Evolutionary conservation across 2,888 invertebrate genomes (phyloP), one percentile per base, ranked within the genome.

Genomic region (Byasa hedistus): DNA sequence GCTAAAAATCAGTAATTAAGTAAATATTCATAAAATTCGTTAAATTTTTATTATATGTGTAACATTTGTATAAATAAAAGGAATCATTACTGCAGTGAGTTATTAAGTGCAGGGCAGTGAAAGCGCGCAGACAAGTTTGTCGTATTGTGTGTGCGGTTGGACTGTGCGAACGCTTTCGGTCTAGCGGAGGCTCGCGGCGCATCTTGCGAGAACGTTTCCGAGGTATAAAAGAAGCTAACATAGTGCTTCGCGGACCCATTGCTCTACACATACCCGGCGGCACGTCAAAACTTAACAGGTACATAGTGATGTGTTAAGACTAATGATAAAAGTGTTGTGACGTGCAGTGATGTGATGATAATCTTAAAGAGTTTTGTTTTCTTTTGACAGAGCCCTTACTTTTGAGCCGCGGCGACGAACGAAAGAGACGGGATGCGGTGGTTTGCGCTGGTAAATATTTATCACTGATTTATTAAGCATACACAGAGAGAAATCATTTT

Each of bases 221-320:
- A 86, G 86, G 90, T 91, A 91, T 91, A 91, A 86, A 91, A 91
- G 91, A 87, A 86, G 79, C 83, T 81, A 81, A 80, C 86, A 79
- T 77, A 76, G 81, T 81, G 82, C 79, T 82, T 80, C 81, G 81
- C 82, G 78, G 83, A 87, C 85, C 86, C 87, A 91, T 91, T 91
- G 83, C 89, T 82, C 80, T 83, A 76, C 80, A 79, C 79, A 79
- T 83, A 82, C 81, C 72, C 71, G 70, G 70, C 69, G 69, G 72
- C 69, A 72, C 74, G 75, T 72, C 67, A 69, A 69, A 73, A 70
- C 59, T 57, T 52, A 60, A 48, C 76, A 78, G 78, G 78, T 78
- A 74, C 67, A 59, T 23, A 60, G 66, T 65, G 65, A 68, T 58
- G 62, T 52, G 70, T 69, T 62, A 57, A 19, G 44, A 60, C 17